A percentile compares a stretch with the other conserved stretches of the same genome.
Conservation (phyloP, 92 coral and sea anemone genomes). For the Siderastrea siderea region DNA sequence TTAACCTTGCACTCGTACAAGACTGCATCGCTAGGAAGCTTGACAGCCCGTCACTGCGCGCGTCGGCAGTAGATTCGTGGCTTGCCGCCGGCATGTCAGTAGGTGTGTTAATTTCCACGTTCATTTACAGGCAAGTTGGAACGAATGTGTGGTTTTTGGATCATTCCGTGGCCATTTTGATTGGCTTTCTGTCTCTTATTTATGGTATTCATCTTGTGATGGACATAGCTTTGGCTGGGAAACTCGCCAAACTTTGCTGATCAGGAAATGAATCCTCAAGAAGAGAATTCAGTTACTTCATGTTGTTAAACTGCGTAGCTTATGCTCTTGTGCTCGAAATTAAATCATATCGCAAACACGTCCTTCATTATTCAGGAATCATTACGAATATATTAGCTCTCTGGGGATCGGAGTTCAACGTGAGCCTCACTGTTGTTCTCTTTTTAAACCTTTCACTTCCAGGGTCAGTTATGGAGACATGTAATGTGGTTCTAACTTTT, state of each 20-base stretch:
- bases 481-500: too few species aligned
- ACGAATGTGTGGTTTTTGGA: conserved; percentile 77
- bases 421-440: too few species aligned
- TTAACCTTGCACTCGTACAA: conserved; percentile 66
- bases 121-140: conserved; percentile 65
- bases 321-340: too few species aligned
- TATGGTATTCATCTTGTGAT: conserved; percentile 73
- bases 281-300: too few species aligned
- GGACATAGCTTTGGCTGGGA: conserved; percentile 9
- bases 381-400: too few species aligned
- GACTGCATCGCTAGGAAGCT: conserved; percentile 73
- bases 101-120: conserved; percentile 77
- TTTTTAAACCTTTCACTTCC: too few species aligned
- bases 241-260: conserved; percentile 22
- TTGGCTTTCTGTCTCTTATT: conserved; percentile 69
- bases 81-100: conserved; percentile 81
- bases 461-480: too few species aligned
- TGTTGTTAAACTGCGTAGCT: too few species aligned
- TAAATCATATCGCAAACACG: too few species aligned
- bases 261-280: too few species aligned
- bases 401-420: too few species aligned
- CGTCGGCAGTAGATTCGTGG: conserved; percentile 78
- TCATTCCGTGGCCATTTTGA: conserved; percentile 72
- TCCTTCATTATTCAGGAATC: too few species aligned
- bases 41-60: conserved; percentile 75